phyloP scores from a whole-genome alignment of 2,797 vertebrate species.

The Tragopan temminckii region DNA sequence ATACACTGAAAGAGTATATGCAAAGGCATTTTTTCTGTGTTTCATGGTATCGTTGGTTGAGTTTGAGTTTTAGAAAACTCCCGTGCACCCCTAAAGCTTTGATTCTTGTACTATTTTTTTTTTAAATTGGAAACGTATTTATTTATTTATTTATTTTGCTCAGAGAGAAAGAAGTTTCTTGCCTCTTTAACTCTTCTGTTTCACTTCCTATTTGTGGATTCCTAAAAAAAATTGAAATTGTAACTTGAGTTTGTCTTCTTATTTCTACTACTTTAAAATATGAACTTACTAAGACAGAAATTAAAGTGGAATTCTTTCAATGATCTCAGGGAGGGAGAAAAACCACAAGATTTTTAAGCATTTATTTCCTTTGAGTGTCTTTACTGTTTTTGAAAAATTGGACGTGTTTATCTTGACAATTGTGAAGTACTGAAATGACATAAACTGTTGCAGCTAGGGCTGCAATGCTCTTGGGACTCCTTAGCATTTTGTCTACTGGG shows the following conservation, averaged over 20 bases:
- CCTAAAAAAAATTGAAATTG: background rate
- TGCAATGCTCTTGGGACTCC: constrained; percentile 43
- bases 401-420: constrained; percentile 2
- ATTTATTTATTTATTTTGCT: background rate
- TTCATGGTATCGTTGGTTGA: background rate
- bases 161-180: background rate
- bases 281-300: background rate
- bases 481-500: constrained; percentile 40
- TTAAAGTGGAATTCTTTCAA: background rate
- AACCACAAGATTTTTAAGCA: background rate
- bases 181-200: background rate
- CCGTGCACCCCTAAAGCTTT: background rate
- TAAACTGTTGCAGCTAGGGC: constrained; percentile 9
- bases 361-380: background rate
- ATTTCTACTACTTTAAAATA: background rate
- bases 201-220: background rate
- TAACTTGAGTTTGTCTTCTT: background rate
- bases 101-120: background rate
- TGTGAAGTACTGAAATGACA: constrained; percentile 39
- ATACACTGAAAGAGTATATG: background rate
- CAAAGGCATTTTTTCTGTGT: background rate
- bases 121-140: background rate
- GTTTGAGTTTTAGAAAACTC: background rate
- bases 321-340: background rate
- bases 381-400: background rate